Evolutionary conservation across 2,888 invertebrate genomes (phyloP).

Genomic region (Dasysyrphus albostriatus): DNA sequence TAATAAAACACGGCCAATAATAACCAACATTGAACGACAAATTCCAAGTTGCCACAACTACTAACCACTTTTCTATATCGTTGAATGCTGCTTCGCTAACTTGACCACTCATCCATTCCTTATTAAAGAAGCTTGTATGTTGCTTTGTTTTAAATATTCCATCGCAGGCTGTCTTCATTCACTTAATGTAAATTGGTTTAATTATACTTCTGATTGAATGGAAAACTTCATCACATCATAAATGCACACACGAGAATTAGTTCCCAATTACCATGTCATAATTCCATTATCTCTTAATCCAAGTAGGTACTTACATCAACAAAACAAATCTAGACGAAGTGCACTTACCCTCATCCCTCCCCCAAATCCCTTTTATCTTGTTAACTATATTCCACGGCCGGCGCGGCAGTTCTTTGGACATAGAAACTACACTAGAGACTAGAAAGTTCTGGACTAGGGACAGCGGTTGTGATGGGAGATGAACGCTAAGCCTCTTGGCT

Average conservation of each 20-base stretch:
- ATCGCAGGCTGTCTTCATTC: neutral
- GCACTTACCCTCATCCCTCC: neutral
- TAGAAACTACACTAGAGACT: slow-evolving; percentile 3
- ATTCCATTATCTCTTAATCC: slow-evolving; percentile 16
- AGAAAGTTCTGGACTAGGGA: neutral
- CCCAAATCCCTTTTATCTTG: neutral
- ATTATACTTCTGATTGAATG: neutral
- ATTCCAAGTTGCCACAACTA: no score
- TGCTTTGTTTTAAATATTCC: no score
- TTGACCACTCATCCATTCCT: no score
- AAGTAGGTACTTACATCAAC: slow-evolving; percentile 16
- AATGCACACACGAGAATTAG: neutral
- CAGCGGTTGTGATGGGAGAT: neutral
- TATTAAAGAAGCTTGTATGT: neutral
- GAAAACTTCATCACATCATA: neutral
- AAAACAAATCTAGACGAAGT: slow-evolving; percentile 10
- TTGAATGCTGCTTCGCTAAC: no score
- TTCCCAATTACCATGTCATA: slow-evolving; percentile 16
- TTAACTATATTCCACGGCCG: neutral
- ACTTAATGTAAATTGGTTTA: neutral
- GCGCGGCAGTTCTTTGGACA: neutral
- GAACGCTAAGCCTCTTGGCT: neutral
- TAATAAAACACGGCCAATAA: no score
- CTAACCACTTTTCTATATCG: no score
- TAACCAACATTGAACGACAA: no score